A percentile compares a stretch with the other conserved stretches of the same genome.
Evolutionary conservation across 2,888 invertebrate genomes (phyloP).

Genomic region (Leptinotarsa tumamoca): DNA sequence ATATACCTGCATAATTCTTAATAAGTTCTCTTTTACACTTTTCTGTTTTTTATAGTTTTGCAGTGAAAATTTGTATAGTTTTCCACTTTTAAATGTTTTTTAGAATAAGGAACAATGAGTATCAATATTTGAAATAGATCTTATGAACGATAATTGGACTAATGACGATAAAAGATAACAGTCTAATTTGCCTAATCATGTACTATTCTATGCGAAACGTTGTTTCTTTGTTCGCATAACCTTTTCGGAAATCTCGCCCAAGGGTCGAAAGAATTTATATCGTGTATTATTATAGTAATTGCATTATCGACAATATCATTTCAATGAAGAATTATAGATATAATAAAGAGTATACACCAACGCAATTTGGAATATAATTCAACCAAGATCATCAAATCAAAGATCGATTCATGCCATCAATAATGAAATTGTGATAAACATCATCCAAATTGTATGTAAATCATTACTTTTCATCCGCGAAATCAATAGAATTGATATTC

Average conservation of each 20-base stretch:
- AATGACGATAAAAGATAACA: neutral
- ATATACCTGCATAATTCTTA: too few relatives aligned
- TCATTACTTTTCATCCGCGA: too few relatives aligned
- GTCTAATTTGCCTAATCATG: neutral
- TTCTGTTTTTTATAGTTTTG: too few relatives aligned
- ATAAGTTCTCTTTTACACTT: too few relatives aligned
- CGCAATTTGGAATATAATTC: neutral
- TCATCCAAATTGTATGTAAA: too few relatives aligned
- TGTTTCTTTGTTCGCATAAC: conserved; percentile 21
- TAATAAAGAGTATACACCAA: neutral
- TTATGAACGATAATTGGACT: neutral
- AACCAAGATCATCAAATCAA: neutral
- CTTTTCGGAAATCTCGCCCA: conserved; percentile 14
- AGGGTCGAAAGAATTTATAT: conserved; percentile 5
- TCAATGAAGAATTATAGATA: neutral
- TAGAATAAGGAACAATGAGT: too few relatives aligned
- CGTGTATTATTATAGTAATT: conserved; percentile 11
- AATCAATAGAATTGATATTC: too few relatives aligned
- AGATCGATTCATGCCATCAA: neutral
- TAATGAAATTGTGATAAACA: neutral
- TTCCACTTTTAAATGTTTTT: too few relatives aligned
- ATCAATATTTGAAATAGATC: too few relatives aligned
- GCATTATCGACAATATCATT: conserved; percentile 9
- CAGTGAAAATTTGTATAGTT: too few relatives aligned
- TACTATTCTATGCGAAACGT: conserved; percentile 14